Percentiles rank a stretch among this genome's conserved stretches.
Evolutionary conservation across 2,888 invertebrate species (phyloP).

Genomic region (Gerris lacustris): DNA sequence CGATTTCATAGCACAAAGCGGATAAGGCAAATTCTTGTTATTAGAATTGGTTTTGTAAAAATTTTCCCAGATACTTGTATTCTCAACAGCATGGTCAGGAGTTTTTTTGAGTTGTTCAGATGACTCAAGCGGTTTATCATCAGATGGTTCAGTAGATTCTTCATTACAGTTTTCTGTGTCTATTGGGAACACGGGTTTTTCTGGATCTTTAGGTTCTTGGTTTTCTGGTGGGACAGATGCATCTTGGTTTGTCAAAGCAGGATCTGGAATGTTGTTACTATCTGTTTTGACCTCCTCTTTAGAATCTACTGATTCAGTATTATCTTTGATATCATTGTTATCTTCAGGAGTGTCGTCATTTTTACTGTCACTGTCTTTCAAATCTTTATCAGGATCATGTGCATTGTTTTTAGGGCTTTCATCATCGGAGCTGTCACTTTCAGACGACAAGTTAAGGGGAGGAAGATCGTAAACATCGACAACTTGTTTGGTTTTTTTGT

Average conservation of each 20-base stretch:
- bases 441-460: conserved; percentile 64
- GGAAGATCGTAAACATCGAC: conserved; percentile 60
- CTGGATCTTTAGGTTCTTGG: neutral
- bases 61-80: conserved; percentile 54
- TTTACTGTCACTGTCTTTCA: neutral
- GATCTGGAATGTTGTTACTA: neutral
- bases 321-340: conserved; percentile 6
- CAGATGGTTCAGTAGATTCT: neutral
- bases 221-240: neutral
- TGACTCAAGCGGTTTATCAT: neutral
- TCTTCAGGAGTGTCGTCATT: neutral
- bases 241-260: neutral
- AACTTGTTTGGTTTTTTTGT: conserved; percentile 40
- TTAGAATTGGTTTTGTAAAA: conserved; percentile 59
- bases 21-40: conserved; percentile 25
- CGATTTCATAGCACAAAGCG: conserved; percentile 25
- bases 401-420: conserved; percentile 32
- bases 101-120: neutral
- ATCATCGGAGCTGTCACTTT: conserved; percentile 60
- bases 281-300: conserved; percentile 11
- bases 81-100: conserved; percentile 45
- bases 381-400: neutral
- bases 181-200: neutral
- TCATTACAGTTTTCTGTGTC: conserved; percentile 4
- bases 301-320: conserved; percentile 15